phyloP scores from a whole-genome alignment of 37 sponge, comb jelly and placozoan species.

The Bolinopsis microptera region DNA sequence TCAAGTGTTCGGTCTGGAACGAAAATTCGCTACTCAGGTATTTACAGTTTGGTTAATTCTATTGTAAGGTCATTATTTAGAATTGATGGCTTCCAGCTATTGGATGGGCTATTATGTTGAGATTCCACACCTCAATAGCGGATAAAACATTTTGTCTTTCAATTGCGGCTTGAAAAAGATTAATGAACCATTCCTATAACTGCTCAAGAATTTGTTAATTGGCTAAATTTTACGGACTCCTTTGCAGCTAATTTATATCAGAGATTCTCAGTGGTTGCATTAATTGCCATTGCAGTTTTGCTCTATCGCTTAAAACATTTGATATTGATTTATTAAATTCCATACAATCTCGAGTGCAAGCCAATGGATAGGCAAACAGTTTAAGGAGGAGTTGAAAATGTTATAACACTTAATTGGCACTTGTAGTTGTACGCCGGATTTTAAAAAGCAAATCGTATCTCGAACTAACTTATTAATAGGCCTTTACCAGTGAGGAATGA shows the following conservation, averaged over 20 bases:
- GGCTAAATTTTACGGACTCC: not conserved
- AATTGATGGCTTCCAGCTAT: too few species aligned
- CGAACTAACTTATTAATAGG: not conserved
- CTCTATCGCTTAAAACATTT: not conserved
- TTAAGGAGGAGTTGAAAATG: not conserved
- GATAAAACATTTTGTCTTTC: not conserved
- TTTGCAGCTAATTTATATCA: not conserved
- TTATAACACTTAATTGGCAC: not conserved
- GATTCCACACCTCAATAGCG: not conserved
- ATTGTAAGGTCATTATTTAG: not conserved
- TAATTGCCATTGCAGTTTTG: not conserved
- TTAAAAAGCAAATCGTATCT: not conserved
- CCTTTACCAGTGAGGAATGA: not conserved
- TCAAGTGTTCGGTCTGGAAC: slow-evolving; percentile 60
- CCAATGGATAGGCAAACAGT: not conserved
- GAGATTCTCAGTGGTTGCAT: not conserved
- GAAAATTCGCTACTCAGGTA: slow-evolving; percentile 64
- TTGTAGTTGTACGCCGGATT: too few species aligned
- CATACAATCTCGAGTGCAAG: not conserved
- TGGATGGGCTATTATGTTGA: too few species aligned
- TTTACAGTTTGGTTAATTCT: not conserved
- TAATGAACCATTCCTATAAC: not conserved
- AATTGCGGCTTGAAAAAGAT: not conserved
- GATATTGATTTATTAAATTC: not conserved
- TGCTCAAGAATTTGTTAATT: not conserved